Conservation (phyloP, 2,888 invertebrate genomes). For the Agrotis segetum region DNA sequence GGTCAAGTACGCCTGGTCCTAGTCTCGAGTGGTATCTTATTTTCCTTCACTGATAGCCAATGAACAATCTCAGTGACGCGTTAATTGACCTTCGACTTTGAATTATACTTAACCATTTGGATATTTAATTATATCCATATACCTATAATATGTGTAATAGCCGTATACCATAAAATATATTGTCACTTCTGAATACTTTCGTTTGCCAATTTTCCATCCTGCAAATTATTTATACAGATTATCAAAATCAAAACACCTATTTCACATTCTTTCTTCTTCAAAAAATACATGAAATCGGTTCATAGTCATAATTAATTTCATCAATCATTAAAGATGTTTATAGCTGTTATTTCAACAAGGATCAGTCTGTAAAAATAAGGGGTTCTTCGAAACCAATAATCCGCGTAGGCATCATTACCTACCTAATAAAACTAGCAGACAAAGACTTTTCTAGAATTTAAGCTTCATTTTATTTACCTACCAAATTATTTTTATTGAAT, state of each 20-base stretch:
- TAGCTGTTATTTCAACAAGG: conserved; percentile 7
- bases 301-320: too few species aligned
- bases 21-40: not conserved
- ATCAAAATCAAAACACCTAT: not conserved
- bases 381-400: conserved; percentile 4
- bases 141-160: conserved; percentile 28
- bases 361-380: conserved; percentile 1
- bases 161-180: conserved; percentile 27
- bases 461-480: too few species aligned
- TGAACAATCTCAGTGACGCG: conserved; percentile 31
- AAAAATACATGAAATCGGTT: too few species aligned
- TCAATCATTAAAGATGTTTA: conserved; percentile 6
- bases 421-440: not conserved
- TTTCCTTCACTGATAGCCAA: not conserved
- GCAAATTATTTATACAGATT: not conserved
- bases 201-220: conserved; percentile 33
- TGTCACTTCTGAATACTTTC: conserved; percentile 9
- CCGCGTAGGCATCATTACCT: not conserved
- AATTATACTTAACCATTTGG: conserved; percentile 27
- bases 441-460: not conserved
- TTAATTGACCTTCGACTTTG: conserved; percentile 34
- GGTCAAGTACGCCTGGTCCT: not conserved
- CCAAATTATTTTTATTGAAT: too few species aligned
- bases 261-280: too few species aligned
- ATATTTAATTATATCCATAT: conserved; percentile 41